A percentile compares a stretch with the other conserved stretches of the same genome.
Evolutionary conservation across 2,888 invertebrate genomes (phyloP).

Genomic region (Seira sanloemensis): DNA sequence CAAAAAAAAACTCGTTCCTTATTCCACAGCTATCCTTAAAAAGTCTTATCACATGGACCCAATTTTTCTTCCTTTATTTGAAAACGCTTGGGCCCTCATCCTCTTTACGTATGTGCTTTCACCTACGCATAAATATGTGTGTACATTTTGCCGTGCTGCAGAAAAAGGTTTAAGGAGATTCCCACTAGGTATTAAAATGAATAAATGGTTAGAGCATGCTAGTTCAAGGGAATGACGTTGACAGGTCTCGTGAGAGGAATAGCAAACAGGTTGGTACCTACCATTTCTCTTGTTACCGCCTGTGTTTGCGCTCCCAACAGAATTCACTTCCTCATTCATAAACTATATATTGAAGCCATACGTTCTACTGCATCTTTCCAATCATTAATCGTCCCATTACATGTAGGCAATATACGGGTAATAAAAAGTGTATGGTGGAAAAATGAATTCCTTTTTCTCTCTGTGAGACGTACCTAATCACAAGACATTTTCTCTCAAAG

Average conservation of each 20-base stretch:
- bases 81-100: neutral
- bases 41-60: constrained; percentile 30
- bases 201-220: constrained; percentile 13
- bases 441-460: neutral
- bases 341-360: neutral
- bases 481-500: neutral
- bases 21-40: constrained; percentile 6
- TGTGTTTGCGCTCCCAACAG: neutral
- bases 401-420: neutral
- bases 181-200: neutral
- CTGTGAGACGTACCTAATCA: neutral
- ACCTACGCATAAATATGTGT: neutral
- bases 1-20: constrained; percentile 6
- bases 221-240: constrained; percentile 50
- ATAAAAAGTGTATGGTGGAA: too few relatives aligned
- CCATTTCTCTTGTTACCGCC: neutral
- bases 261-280: constrained; percentile 40
- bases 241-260: constrained; percentile 40
- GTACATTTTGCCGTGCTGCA: neutral
- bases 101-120: too few relatives aligned
- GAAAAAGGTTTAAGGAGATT: neutral
- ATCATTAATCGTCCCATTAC: constrained; percentile 4
- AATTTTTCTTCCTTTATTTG: constrained; percentile 32
- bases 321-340: neutral
- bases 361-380: neutral